Evolutionary conservation across 2,888 invertebrate species (phyloP), one percentile per base, ranked within the genome.

Genomic region (Eupeodes luniger): DNA sequence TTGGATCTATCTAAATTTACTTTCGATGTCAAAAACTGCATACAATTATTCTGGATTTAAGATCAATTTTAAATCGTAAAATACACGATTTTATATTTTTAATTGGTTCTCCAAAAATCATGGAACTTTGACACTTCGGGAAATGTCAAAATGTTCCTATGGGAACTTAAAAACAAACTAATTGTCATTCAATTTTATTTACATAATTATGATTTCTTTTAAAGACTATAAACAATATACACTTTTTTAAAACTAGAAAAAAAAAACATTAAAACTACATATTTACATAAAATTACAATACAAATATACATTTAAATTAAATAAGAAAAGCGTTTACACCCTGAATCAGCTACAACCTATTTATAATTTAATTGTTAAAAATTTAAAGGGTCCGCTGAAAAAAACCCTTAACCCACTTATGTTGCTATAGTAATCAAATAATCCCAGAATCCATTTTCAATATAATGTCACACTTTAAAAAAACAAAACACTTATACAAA

Each of bases 321-420:
- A 69, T 19, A 72, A 59, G n/a, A 34, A 72, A 47, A 40, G 34
- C 47, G 12, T 72, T 72, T 51, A 27, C 66, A 72, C 59, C 70
- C 59, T 47, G 47, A 72, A 57, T 72, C 27, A 70, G 7, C 55
- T 51, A 34, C 9, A 34, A 49, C 12, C 34, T 67, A 67, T 16
- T n/a, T 55, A 12, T 62, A 4, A 5, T 40, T 10, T 62, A 4
- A 55, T 3, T 5, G 9, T 40, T 2, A 55, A 55, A 10, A 19
- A 40, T 53, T 53, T 66, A 55, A 16, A 11, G 10, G 19, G 19
- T 53, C 55, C 4, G 70, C 40, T 55, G 4, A 70, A 55, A 40
- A 70, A 55, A 40, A 70, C 55, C 11, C 14, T 44, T 19, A 55
- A 70, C 55, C 19, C 4, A 55, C 40, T 40, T 16, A 69, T 1